Percentiles rank a stretch among this genome's conserved stretches.
Conservation (phyloP, 30 jellyfish, hydroid and myxozoan genomes). For the Nemopilema nomurai region DNA sequence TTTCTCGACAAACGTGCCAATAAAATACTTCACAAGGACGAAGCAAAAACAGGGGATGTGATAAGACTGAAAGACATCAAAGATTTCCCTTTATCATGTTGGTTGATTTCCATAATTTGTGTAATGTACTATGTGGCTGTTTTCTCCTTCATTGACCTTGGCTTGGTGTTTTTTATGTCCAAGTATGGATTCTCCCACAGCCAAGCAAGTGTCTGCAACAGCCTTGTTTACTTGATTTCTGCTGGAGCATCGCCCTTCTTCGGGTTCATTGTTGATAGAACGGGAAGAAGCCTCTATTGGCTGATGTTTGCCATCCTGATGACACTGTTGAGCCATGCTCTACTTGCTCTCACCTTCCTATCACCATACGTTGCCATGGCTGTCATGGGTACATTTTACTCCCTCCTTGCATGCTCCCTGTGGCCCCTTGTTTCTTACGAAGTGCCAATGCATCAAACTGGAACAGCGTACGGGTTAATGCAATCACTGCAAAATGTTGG, state of each 20-base stretch:
- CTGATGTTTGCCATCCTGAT: constrained; percentile 73
- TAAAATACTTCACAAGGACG: constrained; percentile 70
- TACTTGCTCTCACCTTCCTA: constrained; percentile 66
- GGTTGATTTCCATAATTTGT: constrained; percentile 94
- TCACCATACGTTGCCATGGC: constrained; percentile 87
- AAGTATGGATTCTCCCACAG: constrained; percentile 61
- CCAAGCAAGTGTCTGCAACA: constrained; percentile 78
- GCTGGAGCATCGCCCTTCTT: constrained; percentile 98
- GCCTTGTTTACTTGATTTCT: constrained; percentile 90
- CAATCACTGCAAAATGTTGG: constrained; percentile 98
- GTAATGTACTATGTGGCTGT: constrained; percentile 96
- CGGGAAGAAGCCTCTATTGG: constrained; percentile 80
- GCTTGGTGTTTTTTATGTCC: constrained; percentile 80
- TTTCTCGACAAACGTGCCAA: constrained; percentile 89
- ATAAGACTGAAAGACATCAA: constrained; percentile 83
- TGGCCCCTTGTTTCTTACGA: constrained; percentile 97
- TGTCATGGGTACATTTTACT: constrained; percentile 92
- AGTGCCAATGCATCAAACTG: constrained; percentile 89
- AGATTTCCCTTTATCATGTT: constrained; percentile 91
- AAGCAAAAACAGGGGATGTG: constrained; percentile 94
- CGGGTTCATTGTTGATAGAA: constrained; percentile 86
- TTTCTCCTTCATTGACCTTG: constrained; percentile 92
- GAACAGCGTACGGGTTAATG: constrained; percentile 99
- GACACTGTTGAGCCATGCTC: constrained; percentile 81
- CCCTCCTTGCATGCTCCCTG: constrained; percentile 95